These are phyloP conservation scores for Microctonus hyperodae DNA, from an alignment of 2,888 invertebrate genomes.

Conservation along the genomic window DNA sequence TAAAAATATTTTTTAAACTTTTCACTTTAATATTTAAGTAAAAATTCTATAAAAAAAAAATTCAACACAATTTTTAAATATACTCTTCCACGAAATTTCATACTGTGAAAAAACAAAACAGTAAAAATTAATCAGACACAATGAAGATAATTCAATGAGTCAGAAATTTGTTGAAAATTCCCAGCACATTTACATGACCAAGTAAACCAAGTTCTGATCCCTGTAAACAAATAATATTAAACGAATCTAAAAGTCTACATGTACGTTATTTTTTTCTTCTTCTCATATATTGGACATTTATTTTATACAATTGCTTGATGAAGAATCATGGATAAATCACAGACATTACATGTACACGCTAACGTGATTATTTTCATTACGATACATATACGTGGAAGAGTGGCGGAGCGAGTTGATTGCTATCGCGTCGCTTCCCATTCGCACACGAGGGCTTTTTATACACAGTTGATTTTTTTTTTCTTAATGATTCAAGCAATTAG, in stretches of 20 bases:
- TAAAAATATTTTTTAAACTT: no score
- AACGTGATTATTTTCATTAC: slow-evolving; percentile 63
- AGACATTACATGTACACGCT: slow-evolving; percentile 37
- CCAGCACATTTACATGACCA: no score
- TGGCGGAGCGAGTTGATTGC: slow-evolving; percentile 44
- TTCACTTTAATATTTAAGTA: no score
- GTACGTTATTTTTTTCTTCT: neutral
- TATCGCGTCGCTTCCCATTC: slow-evolving; percentile 59
- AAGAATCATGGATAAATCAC: slow-evolving; percentile 21
- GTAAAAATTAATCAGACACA: neutral
- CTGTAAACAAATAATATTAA: neutral
- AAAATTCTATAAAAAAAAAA: no score
- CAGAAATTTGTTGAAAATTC: neutral
- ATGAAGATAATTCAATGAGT: neutral
- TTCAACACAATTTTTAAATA: no score
- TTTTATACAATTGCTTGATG: neutral
- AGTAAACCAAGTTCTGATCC: no score
- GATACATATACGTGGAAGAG: slow-evolving; percentile 29
- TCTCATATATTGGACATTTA: neutral
- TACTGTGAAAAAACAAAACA: no score
- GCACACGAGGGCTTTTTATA: slow-evolving; percentile 9
- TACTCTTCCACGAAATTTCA: no score
- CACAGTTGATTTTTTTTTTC: slow-evolving; percentile 53
- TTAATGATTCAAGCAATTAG: slow-evolving; percentile 64
- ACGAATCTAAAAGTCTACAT: neutral